Evolutionary conservation across 92 coral and sea anemone species (phyloP), one percentile per base, ranked within the genome.

Genomic region (Zoanthus sociatus): DNA sequence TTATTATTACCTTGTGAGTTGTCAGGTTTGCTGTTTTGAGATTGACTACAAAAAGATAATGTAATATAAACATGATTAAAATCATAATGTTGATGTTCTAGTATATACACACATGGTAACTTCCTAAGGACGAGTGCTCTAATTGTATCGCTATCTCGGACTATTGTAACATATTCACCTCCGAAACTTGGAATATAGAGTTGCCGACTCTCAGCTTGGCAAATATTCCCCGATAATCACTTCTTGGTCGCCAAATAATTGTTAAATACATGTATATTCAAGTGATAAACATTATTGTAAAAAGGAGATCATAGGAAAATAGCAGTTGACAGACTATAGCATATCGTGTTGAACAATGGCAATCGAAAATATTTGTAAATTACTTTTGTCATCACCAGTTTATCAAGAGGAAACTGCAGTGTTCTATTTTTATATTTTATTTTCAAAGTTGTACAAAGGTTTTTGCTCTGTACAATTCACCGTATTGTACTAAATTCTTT

Each of bases 141-240:
- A 58, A 58, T 58, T 58, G 21, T 58, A 58, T 58, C 66, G 66
- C 66, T 58, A 58, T 58, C 66, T 58, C 66, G 66, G 66, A 58
- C 66, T 58, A 58, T 58, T 58, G 17, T 58, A 58, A 58, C 66
- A 58, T 58, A 58, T 58, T 58, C 1, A 58, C 66, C 66, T 58
- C 66, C 66, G 66, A 58, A 58, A 58, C 66, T 58, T 58, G 66
- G 66, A 58, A 58, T 58, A 58, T 58, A 58, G 66, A 58, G 66
- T 61, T 61, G 73, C 73, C 73, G 73, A 69, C 73, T 69, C 73
- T 69, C 73, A 69, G 73, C 73, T 69, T 69, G 73, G 73, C 73
- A 69, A 69, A 69, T 69, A 69, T 69, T 69, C 73, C 73, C 73
- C 73, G 73, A 69, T 69, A 69, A 69, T 26, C 47, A 69, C 73